Percentiles rank a stretch among this genome's conserved stretches.
These are phyloP conservation scores for Clupea harengus DNA, from an alignment of 2,113 vertebrate genomes.

Conservation along the genomic window DNA sequence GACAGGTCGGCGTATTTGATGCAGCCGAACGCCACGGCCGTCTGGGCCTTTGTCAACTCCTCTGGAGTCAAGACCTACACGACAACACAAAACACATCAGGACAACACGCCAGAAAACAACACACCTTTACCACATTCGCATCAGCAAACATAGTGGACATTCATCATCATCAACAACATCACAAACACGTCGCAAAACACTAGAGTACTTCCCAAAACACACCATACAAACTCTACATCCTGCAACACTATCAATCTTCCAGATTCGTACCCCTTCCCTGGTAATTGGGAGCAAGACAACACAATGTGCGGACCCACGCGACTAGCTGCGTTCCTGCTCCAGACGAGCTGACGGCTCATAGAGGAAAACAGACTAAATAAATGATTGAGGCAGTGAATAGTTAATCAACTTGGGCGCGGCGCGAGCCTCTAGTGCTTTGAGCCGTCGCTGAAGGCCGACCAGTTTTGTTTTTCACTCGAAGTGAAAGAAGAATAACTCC, in stretches of 20 bases:
- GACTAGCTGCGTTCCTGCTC: too few species aligned
- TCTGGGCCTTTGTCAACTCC: constrained; percentile 86
- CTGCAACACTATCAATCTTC: too few species aligned
- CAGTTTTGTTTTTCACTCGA: background rate
- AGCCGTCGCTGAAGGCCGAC: background rate
- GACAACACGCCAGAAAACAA: background rate
- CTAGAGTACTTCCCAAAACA: too few species aligned
- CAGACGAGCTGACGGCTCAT: too few species aligned
- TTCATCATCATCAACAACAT: too few species aligned
- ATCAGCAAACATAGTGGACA: background rate
- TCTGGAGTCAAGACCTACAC: constrained; percentile 78
- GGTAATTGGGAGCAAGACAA: too few species aligned
- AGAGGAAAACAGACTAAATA: background rate
- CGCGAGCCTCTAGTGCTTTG: background rate
- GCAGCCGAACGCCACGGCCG: constrained; percentile 88
- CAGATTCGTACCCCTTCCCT: too few species aligned
- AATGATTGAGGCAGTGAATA: background rate
- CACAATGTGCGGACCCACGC: too few species aligned
- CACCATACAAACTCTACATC: too few species aligned
- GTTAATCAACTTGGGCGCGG: background rate
- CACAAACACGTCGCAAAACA: too few species aligned
- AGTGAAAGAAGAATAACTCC: background rate
- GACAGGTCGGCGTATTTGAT: constrained; percentile 97
- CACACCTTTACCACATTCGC: background rate
- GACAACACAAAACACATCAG: too few species aligned